Conservation (phyloP, 1,140 invertebrate species). For the Prorops nasuta region DNA sequence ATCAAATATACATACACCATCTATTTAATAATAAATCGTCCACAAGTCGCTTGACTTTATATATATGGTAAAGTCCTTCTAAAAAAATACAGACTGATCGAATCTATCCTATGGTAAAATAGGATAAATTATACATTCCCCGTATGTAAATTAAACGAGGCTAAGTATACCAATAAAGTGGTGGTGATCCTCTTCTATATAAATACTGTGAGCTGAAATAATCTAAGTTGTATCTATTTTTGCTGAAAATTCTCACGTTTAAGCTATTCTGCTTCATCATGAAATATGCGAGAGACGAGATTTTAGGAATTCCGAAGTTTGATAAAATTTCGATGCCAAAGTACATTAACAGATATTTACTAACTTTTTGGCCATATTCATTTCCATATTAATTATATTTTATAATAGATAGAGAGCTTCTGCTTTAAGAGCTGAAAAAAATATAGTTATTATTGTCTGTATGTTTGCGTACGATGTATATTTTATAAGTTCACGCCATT, state of each 20-base stretch:
- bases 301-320: constrained; percentile 36
- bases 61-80: constrained; percentile 17
- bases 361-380: too few relatives aligned
- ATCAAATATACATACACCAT: too few relatives aligned
- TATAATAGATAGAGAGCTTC: too few relatives aligned
- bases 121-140: constrained; percentile 13
- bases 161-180: background rate
- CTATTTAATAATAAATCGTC: too few relatives aligned
- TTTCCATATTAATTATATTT: too few relatives aligned
- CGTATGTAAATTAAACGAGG: background rate
- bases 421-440: too few relatives aligned
- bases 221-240: constrained; percentile 43
- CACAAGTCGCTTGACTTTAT: too few relatives aligned
- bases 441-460: too few relatives aligned
- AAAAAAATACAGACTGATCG: constrained; percentile 21
- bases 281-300: constrained; percentile 26
- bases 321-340: constrained; percentile 49
- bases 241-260: constrained; percentile 35
- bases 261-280: constrained; percentile 37
- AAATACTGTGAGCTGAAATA: constrained; percentile 30
- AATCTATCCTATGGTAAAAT: constrained; percentile 14
- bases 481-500: too few relatives aligned
- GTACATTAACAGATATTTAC: constrained; percentile 29
- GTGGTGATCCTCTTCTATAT: constrained; percentile 35
- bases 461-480: too few relatives aligned